A percentile compares a stretch with the other conserved stretches of the same genome.
These are phyloP conservation scores for Dinomys branickii DNA, from an alignment of 2,113 vertebrate genomes.

Conservation along the genomic window DNA sequence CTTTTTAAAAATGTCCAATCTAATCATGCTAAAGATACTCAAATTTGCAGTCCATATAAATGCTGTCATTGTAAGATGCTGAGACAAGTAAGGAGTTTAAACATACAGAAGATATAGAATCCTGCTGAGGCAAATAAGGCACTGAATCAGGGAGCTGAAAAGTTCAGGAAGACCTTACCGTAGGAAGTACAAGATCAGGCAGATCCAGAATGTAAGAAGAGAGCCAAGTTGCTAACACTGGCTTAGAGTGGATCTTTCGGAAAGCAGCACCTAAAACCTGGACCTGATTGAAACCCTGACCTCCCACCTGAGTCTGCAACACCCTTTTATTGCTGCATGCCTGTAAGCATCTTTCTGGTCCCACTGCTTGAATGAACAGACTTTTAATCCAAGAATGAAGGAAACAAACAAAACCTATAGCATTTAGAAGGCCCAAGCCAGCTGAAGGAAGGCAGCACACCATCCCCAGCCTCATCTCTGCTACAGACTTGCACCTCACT, in stretches of 20 bases:
- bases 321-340: background rate
- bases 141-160: background rate
- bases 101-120: background rate
- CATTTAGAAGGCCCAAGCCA: background rate
- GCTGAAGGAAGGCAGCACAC: background rate
- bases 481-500: accelerated
- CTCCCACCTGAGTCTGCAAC: background rate
- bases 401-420: background rate
- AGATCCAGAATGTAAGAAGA: too few relatives aligned
- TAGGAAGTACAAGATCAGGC: background rate
- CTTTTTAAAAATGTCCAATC: background rate
- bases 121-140: background rate
- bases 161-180: background rate
- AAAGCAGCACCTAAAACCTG: background rate
- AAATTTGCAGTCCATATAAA: conserved; percentile 4
- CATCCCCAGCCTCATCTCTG: background rate
- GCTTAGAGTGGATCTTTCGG: background rate
- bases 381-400: background rate
- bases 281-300: background rate
- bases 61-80: background rate
- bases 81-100: background rate
- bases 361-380: background rate
- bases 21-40: background rate
- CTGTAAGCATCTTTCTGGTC: background rate
- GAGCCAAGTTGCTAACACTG: background rate